A percentile compares a stretch with the other conserved stretches of the same genome.
Evolutionary conservation across 2,797 vertebrate species (phyloP).

Genomic region (Tarsius wallacei): DNA sequence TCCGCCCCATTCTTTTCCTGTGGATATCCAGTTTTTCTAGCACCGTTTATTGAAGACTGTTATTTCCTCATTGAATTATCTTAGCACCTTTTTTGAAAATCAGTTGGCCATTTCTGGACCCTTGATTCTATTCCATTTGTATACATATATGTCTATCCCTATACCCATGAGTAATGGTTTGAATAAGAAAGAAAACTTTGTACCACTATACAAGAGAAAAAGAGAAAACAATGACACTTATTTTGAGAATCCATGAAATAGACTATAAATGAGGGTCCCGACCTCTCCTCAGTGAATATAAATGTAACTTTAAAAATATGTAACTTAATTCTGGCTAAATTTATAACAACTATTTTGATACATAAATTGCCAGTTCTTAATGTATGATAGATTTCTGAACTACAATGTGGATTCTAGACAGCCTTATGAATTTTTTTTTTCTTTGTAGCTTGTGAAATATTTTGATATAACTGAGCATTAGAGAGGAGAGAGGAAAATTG

Average conservation of each 20-base stretch:
- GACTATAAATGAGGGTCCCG: not conserved
- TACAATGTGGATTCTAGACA: not conserved
- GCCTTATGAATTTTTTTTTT: not conserved
- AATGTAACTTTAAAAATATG: not conserved
- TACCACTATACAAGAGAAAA: not conserved
- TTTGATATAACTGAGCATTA: not conserved
- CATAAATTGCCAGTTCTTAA: not conserved
- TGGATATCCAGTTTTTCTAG: not conserved
- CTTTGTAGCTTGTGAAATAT: not conserved
- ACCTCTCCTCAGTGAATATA: not conserved
- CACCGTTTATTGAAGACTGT: not conserved
- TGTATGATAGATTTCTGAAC: not conserved
- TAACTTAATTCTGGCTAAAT: not conserved
- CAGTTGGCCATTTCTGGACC: slow-evolving; percentile 14
- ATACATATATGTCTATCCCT: not conserved
- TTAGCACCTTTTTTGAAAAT: not conserved
- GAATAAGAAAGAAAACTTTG: slow-evolving; percentile 2
- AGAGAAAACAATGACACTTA: not conserved
- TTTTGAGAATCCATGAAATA: slow-evolving; percentile 15
- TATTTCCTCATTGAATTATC: not conserved
- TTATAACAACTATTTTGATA: not conserved
- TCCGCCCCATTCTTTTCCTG: not conserved
- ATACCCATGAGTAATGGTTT: not conserved
- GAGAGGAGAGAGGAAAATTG: not conserved
- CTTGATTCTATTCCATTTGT: not conserved